Evolutionary conservation across 2,888 invertebrate species (phyloP).

Genomic region (Drosophila bunnanda): DNA sequence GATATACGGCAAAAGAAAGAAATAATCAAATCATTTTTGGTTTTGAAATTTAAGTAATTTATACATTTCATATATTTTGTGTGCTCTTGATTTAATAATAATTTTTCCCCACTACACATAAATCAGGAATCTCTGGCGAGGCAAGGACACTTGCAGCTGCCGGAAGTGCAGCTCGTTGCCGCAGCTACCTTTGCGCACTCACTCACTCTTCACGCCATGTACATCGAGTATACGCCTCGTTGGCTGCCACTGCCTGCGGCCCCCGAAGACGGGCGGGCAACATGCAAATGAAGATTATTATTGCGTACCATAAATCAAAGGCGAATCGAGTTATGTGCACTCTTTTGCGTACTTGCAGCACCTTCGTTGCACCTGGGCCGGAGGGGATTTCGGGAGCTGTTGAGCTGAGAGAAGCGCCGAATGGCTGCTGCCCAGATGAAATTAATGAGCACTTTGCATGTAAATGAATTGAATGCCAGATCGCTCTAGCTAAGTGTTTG

Average conservation of each 20-base stretch:
- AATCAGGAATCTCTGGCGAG: slow-evolving; percentile 11
- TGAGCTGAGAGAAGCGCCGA: not conserved
- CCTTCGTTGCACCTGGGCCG: slow-evolving; percentile 42
- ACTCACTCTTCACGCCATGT: not conserved
- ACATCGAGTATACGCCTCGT: slow-evolving; percentile 57
- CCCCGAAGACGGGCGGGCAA: slow-evolving; percentile 26
- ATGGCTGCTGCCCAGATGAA: slow-evolving; percentile 24
- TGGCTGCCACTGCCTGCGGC: slow-evolving; percentile 31
- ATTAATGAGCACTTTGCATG: slow-evolving; percentile 73
- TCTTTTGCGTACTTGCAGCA: slow-evolving; percentile 60
- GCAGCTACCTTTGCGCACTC: slow-evolving; percentile 22
- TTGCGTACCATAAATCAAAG: slow-evolving; percentile 79
- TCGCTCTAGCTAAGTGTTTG: slow-evolving; percentile 5
- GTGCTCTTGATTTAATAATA: not conserved
- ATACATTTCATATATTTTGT: not conserved
- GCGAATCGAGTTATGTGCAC: slow-evolving; percentile 71
- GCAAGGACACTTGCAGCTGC: slow-evolving; percentile 49
- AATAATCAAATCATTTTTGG: not conserved
- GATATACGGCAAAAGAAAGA: too few relatives aligned
- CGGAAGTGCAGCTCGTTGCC: slow-evolving; percentile 70
- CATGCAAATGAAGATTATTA: slow-evolving; percentile 77
- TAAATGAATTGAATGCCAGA: slow-evolving; percentile 49
- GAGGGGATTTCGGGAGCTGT: slow-evolving; percentile 2
- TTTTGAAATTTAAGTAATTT: not conserved
- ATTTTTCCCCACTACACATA: not conserved